Conservation (phyloP, 2,113 vertebrate species). For the Donacobius atricapilla region DNA sequence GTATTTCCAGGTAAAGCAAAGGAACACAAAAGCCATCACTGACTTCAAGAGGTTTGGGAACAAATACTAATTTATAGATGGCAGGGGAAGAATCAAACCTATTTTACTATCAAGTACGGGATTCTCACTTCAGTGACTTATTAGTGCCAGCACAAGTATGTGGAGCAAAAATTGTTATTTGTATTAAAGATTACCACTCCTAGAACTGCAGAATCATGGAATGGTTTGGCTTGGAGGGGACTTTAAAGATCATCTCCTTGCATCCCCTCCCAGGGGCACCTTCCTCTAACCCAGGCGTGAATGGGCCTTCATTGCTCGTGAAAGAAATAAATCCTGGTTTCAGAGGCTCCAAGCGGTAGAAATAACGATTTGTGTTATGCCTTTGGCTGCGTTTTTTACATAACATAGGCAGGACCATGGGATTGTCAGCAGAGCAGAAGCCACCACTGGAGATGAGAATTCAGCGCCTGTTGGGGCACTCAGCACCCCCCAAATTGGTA, state of each 20-base stretch:
- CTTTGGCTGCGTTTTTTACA: neutral
- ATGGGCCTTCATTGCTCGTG: neutral
- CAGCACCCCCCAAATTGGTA: neutral
- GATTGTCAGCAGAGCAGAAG: neutral
- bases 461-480: neutral
- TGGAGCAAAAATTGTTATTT: neutral
- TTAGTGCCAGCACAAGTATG: neutral
- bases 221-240: neutral
- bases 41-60: neutral
- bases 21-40: neutral
- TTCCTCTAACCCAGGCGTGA: neutral
- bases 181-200: fast-evolving
- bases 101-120: neutral
- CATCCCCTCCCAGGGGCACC: neutral
- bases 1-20: neutral
- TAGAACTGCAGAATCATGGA: neutral
- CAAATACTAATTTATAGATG: neutral
- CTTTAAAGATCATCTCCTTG: neutral
- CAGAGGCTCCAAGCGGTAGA: neutral
- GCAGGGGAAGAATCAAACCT: neutral
- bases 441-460: neutral
- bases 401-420: neutral
- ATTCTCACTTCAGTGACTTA: neutral
- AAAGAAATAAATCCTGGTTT: neutral
- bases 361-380: neutral